A percentile compares a stretch with the other conserved stretches of the same genome.
Evolutionary conservation across 2,797 vertebrate genomes (phyloP).

Genomic region (Pseudochirops corinnae): DNA sequence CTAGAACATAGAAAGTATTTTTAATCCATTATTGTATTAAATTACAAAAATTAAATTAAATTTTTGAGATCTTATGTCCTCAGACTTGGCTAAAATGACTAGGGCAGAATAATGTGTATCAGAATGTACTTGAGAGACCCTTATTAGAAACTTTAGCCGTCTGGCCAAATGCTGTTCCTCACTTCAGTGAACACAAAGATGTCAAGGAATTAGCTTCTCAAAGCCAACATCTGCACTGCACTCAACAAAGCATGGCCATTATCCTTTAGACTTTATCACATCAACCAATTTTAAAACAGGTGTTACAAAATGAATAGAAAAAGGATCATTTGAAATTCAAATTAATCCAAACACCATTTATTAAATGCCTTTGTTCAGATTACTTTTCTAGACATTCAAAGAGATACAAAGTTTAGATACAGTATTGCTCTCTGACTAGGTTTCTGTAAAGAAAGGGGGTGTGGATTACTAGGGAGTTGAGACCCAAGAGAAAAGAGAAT

Average conservation of each 20-base stretch:
- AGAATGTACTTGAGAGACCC: background rate
- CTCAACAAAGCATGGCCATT: conserved; percentile 14
- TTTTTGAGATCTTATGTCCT: background rate
- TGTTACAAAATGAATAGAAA: background rate
- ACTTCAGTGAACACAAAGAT: background rate
- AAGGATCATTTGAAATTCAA: background rate
- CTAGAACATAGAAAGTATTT: background rate
- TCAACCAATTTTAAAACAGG: background rate
- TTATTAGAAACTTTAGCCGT: background rate
- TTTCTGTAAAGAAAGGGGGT: background rate
- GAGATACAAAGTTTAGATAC: background rate
- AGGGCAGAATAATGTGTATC: background rate
- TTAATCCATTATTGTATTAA: background rate
- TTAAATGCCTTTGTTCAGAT: background rate
- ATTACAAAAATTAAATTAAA: too few relatives aligned
- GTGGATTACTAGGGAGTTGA: background rate
- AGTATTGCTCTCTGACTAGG: background rate
- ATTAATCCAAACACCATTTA: background rate
- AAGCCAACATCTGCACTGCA: background rate
- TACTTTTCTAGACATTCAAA: background rate
- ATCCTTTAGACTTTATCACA: background rate
- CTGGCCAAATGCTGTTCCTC: background rate
- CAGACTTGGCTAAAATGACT: background rate
- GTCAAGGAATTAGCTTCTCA: conserved; percentile 5
- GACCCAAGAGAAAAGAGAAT: background rate